Conservation (phyloP, 30 jellyfish, hydroid and myxozoan species). For the Aurelia coerulea region DNA sequence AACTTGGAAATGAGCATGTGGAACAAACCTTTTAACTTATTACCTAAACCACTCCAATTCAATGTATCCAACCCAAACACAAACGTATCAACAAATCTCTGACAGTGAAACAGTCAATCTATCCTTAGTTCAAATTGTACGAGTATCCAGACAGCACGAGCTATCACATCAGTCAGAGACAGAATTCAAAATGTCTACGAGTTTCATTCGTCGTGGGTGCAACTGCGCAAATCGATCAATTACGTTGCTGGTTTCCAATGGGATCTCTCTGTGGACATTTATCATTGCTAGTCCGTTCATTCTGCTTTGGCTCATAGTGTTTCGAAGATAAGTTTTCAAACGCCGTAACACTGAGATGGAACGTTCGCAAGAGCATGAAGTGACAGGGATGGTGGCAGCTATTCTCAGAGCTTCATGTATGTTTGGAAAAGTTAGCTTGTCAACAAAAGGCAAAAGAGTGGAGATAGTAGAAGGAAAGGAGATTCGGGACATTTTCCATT, state of each 20-base stretch:
- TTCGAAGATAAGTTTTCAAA: constrained; percentile 39
- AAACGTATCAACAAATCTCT: too few relatives aligned
- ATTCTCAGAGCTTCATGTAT: constrained; percentile 29
- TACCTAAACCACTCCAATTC: too few relatives aligned
- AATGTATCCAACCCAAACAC: too few relatives aligned
- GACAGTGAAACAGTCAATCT: too few relatives aligned
- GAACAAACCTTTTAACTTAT: too few relatives aligned
- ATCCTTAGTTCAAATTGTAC: too few relatives aligned
- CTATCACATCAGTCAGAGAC: too few relatives aligned
- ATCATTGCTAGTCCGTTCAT: constrained; percentile 37
- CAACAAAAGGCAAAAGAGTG: constrained; percentile 41
- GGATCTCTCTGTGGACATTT: not conserved
- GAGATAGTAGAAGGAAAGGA: not conserved
- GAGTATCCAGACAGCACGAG: too few relatives aligned
- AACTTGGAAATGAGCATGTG: too few relatives aligned
- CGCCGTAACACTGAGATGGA: constrained; percentile 50
- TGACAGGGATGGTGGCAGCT: constrained; percentile 60
- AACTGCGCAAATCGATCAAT: constrained; percentile 20
- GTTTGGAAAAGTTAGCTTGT: constrained; percentile 51
- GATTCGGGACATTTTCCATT: constrained; percentile 2
- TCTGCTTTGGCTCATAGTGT: constrained; percentile 29
- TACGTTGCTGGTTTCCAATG: not conserved
- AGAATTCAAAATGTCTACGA: constrained; percentile 2
- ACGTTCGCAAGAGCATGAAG: constrained; percentile 58
- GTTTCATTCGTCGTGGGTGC: constrained; percentile 23